Evolutionary conservation across 2,113 vertebrate species (phyloP).

Genomic region (Cebidichthys violaceus): DNA sequence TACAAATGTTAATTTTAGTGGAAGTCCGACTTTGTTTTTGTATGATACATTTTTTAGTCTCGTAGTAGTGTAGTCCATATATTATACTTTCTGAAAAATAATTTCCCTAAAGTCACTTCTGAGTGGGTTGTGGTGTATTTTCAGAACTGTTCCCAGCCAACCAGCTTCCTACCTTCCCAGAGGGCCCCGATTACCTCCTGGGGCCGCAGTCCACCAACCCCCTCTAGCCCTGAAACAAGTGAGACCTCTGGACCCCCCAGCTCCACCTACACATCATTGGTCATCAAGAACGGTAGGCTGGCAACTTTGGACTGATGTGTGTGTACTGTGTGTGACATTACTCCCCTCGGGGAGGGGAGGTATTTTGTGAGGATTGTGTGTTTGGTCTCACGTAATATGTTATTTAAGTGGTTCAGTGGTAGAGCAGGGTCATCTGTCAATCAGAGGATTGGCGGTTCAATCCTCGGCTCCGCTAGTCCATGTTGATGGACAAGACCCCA

Average conservation of each 20-base stretch:
- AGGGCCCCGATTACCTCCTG: conserved; percentile 81
- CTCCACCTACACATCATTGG: conserved; percentile 75
- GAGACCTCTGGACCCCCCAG: conserved; percentile 73
- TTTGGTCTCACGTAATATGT: background rate
- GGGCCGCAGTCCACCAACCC: conserved; percentile 76
- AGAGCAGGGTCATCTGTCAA: too few species aligned
- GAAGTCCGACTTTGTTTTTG: background rate
- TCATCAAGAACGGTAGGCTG: conserved; percentile 83
- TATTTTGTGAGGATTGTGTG: background rate
- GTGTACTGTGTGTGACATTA: background rate
- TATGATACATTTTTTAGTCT: background rate
- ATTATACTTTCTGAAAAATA: background rate
- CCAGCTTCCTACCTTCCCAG: conserved; percentile 84
- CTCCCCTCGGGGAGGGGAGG: background rate
- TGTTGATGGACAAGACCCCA: too few species aligned
- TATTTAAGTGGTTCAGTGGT: too few species aligned
- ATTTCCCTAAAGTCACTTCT: background rate
- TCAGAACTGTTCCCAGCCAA: conserved; percentile 90
- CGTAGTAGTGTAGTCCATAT: background rate
- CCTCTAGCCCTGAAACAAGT: conserved; percentile 80
- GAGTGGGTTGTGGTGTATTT: conserved; percentile 31
- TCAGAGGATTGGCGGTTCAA: too few species aligned
- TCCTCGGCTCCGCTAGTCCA: too few species aligned
- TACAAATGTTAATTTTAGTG: conserved; percentile 6
- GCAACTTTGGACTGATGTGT: background rate